A percentile compares a stretch with the other conserved stretches of the same genome.
Evolutionary conservation across 2,888 invertebrate species (phyloP).

Genomic region (Corythucha ciliata): DNA sequence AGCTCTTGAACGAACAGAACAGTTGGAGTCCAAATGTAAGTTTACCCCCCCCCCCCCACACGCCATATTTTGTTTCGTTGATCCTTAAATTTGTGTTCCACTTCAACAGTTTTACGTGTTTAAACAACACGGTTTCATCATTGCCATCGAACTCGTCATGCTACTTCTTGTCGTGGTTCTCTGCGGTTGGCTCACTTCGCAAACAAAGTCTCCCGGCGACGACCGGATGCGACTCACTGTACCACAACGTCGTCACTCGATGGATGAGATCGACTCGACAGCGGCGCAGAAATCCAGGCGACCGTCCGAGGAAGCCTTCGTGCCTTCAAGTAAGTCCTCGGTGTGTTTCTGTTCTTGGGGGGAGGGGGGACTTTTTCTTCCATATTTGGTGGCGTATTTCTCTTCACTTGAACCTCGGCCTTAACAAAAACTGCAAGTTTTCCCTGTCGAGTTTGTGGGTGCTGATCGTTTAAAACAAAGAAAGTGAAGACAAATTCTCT

Average conservation of each 20-base stretch:
- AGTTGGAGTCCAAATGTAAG: slow-evolving; percentile 50
- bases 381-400: too few species aligned
- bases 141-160: slow-evolving; percentile 39
- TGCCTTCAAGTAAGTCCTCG: slow-evolving; percentile 25
- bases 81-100: slow-evolving; percentile 11
- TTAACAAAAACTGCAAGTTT: too few species aligned
- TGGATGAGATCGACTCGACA: slow-evolving; percentile 53
- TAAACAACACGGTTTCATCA: slow-evolving; percentile 39
- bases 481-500: too few species aligned
- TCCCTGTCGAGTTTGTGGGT: too few species aligned
- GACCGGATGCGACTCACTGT: slow-evolving; percentile 26
- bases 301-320: slow-evolving; percentile 55
- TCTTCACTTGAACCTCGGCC: too few species aligned
- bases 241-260: slow-evolving; percentile 30
- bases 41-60: background rate
- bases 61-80: slow-evolving; percentile 1
- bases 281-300: slow-evolving; percentile 51
- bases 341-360: slow-evolving; percentile 8
- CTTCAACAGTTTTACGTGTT: slow-evolving; percentile 35
- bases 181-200: slow-evolving; percentile 39
- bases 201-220: slow-evolving; percentile 36
- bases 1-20: slow-evolving; percentile 52
- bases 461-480: too few species aligned
- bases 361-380: too few species aligned
- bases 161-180: slow-evolving; percentile 43